Evolutionary conservation across 2,797 vertebrate genomes (phyloP).

Genomic region (Xyrichtys novacula): DNA sequence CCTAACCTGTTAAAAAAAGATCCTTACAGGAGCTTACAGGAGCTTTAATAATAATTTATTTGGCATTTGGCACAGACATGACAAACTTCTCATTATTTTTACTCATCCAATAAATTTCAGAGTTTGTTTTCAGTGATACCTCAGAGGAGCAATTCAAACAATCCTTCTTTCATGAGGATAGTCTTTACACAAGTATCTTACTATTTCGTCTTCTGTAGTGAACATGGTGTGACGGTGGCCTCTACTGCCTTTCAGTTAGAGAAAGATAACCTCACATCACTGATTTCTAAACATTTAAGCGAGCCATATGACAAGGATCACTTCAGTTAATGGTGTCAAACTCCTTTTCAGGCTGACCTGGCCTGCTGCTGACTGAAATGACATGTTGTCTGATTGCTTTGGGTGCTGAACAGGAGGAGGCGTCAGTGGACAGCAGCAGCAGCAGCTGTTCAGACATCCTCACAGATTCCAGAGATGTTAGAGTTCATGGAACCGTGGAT

Average conservation of each 20-base stretch:
- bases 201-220: background rate
- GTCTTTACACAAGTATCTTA: background rate
- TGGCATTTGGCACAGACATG: too few species aligned
- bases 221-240: background rate
- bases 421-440: background rate
- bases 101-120: background rate
- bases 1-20: too few species aligned
- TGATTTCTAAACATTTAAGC: constrained; percentile 6
- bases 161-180: background rate
- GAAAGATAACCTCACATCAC: background rate
- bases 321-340: background rate
- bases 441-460: constrained; percentile 11
- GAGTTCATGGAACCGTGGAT: background rate
- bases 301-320: constrained; percentile 10
- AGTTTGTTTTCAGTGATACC: background rate
- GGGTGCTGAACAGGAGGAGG: constrained; percentile 16
- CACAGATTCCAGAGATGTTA: background rate
- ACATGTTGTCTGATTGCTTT: constrained; percentile 15
- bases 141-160: background rate
- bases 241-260: background rate
- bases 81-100: too few species aligned
- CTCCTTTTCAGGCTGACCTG: background rate
- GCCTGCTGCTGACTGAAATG: background rate
- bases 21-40: too few species aligned
- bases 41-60: too few species aligned